phyloP scores from a whole-genome alignment of 2,888 invertebrate genomes.

The Cheilosia vulpina region DNA sequence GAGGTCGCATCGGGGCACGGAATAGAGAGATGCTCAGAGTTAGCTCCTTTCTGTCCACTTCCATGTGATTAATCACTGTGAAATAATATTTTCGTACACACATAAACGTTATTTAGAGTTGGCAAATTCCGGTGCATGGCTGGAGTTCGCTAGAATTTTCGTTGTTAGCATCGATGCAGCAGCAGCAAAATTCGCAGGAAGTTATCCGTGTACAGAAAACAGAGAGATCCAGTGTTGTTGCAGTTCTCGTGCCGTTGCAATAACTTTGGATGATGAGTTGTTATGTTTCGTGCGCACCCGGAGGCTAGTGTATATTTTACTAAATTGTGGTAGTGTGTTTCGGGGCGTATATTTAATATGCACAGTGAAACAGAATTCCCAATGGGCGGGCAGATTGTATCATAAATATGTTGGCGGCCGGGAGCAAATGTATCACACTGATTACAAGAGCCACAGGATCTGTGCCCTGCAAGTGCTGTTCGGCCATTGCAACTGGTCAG shows the following conservation, averaged over 20 bases:
- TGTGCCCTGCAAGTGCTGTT: conserved; percentile 3
- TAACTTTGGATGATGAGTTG: conserved; percentile 65
- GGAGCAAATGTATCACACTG: conserved; percentile 62
- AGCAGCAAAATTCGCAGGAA: conserved; percentile 41
- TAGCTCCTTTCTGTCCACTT: conserved; percentile 59
- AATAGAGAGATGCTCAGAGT: conserved; percentile 31
- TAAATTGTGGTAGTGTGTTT: conserved; percentile 51
- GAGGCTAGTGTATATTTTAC: conserved; percentile 51
- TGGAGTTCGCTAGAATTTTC: conserved; percentile 20
- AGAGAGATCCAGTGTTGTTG: conserved; percentile 13
- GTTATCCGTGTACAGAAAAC: conserved; percentile 33
- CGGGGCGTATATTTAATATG: conserved; percentile 66
- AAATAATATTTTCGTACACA: conserved; percentile 65
- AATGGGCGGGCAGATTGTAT: conserved; percentile 28
- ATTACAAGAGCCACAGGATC: conserved; percentile 61
- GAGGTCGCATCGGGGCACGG: conserved; percentile 56
- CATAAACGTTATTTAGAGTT: conserved; percentile 47
- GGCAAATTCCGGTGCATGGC: conserved; percentile 48
- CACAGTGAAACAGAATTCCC: conserved; percentile 30
- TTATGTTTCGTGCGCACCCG: conserved; percentile 48
- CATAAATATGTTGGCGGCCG: conserved; percentile 59
- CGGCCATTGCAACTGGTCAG: conserved; percentile 36
- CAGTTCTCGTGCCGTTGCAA: conserved; percentile 19
- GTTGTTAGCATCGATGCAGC: conserved; percentile 44
- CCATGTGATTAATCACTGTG: conserved; percentile 71